Conservation (phyloP, 2,888 invertebrate genomes). For the Sinhomidia bicolor region DNA sequence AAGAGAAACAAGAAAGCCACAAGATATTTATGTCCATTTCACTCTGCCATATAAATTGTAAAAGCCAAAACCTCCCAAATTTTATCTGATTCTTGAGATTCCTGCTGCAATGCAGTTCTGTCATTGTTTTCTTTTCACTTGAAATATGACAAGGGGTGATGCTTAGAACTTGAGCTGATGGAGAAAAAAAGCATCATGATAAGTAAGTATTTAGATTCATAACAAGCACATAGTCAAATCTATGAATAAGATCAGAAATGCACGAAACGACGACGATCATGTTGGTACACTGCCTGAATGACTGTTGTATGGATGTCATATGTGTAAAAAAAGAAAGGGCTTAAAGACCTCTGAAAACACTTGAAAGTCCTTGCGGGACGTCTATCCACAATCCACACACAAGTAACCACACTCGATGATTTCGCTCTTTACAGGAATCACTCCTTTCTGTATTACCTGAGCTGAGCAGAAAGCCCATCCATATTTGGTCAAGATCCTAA, state of each 20-base stretch:
- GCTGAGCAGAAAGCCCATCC: background rate
- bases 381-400: slow-evolving; percentile 30
- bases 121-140: slow-evolving; percentile 71
- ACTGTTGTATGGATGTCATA: slow-evolving; percentile 46
- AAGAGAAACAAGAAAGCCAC: slow-evolving; percentile 3
- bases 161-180: slow-evolving; percentile 23
- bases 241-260: slow-evolving; percentile 26
- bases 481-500: slow-evolving; percentile 52
- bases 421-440: slow-evolving; percentile 50
- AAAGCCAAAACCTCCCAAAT: slow-evolving; percentile 65
- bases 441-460: slow-evolving; percentile 31
- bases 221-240: slow-evolving; percentile 10
- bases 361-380: slow-evolving; percentile 66
- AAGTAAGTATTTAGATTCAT: slow-evolving; percentile 10
- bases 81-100: slow-evolving; percentile 66
- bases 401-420: slow-evolving; percentile 58
- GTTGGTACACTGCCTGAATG: background rate
- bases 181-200: background rate
- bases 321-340: slow-evolving; percentile 51
- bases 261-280: slow-evolving; percentile 12
- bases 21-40: slow-evolving; percentile 35
- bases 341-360: slow-evolving; percentile 64
- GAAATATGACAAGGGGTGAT: slow-evolving; percentile 67
- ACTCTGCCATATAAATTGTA: background rate
- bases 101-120: slow-evolving; percentile 59